Evolutionary conservation across 2,113 vertebrate genomes (phyloP).

Genomic region (Falcunculus frontatus): DNA sequence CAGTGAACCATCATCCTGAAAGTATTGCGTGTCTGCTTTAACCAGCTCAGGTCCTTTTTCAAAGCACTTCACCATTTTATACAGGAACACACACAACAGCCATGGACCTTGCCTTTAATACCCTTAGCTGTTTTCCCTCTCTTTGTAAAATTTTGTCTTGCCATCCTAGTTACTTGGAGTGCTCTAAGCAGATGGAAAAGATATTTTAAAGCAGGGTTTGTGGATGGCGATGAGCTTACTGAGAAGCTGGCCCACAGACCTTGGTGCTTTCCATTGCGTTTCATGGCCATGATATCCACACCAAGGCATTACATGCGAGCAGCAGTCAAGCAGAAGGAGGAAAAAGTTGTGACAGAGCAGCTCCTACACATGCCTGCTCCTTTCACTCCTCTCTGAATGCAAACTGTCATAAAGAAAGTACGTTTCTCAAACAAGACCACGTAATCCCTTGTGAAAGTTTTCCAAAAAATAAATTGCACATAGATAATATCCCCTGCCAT

Average conservation of each 20-base stretch:
- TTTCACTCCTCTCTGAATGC: not conserved
- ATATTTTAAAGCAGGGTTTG: accelerated
- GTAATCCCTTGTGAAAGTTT: not conserved
- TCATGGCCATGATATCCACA: not conserved
- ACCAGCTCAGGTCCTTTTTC: not conserved
- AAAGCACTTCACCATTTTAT: not conserved
- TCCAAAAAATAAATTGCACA: not conserved
- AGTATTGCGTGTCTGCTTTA: not conserved
- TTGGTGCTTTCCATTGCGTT: not conserved
- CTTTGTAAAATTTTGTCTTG: not conserved
- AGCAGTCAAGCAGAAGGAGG: not conserved
- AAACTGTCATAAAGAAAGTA: not conserved
- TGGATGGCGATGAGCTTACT: not conserved
- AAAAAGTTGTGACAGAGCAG: not conserved
- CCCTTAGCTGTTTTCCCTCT: not conserved
- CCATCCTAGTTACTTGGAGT: not conserved
- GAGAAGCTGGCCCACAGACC: not conserved
- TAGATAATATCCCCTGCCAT: not conserved
- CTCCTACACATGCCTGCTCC: not conserved
- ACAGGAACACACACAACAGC: accelerated
- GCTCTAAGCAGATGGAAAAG: not conserved
- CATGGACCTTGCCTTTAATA: not conserved
- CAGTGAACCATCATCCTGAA: not conserved
- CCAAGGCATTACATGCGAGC: not conserved
- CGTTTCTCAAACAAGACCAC: not conserved